Percentiles rank a stretch among this genome's conserved stretches.
These are phyloP conservation scores for Apeltes quadracus DNA, from an alignment of 2,113 vertebrate genomes.

Conservation along the genomic window DNA sequence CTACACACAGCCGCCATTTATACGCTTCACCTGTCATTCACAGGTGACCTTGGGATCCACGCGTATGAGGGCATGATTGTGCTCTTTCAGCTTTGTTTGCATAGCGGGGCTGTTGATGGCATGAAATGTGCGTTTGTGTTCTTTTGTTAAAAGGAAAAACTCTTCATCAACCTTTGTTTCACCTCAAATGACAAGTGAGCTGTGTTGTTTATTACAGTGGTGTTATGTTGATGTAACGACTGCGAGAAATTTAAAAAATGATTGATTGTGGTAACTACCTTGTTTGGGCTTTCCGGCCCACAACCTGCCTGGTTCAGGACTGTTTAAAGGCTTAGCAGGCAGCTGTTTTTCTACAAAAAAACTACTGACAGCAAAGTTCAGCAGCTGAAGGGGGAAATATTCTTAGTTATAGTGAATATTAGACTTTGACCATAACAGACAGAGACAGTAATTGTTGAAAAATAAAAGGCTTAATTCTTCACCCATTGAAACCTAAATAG, in stretches of 20 bases:
- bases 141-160: not conserved
- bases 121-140: not conserved
- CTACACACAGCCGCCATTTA: constrained; percentile 50
- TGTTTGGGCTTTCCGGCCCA: not conserved
- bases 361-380: not conserved
- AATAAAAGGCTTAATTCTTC: not conserved
- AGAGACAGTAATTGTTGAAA: not conserved
- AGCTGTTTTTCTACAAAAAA: not conserved
- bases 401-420: not conserved
- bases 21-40: constrained; percentile 46
- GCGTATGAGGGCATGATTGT: constrained; percentile 23
- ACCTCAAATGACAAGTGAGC: not conserved
- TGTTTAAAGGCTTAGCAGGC: not conserved
- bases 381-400: not conserved
- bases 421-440: not conserved
- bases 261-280: not conserved
- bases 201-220: not conserved
- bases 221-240: not conserved
- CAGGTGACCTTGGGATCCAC: constrained; percentile 59
- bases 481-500: not conserved
- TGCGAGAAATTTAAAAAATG: not conserved
- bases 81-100: constrained; percentile 37
- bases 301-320: not conserved
- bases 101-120: constrained; percentile 18
- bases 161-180: not conserved